Conservation (phyloP, 2,113 vertebrate species). For the Saimiri boliviensis region DNA sequence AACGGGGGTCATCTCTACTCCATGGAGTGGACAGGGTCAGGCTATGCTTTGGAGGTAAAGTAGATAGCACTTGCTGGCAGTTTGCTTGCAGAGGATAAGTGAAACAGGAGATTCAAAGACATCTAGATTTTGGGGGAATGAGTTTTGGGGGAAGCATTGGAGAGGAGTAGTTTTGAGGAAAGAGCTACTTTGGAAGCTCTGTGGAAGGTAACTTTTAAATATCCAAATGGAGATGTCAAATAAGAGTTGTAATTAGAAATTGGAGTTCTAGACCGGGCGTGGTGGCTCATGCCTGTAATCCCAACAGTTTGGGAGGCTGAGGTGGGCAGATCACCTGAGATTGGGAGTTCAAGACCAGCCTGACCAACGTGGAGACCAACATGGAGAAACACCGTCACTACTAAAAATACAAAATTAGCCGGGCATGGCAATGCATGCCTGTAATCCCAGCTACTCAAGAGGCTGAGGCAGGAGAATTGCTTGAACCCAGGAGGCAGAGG, state of each 20-base stretch:
- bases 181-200: not conserved
- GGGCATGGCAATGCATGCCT: too few relatives aligned
- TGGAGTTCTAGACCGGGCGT: not conserved
- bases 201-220: not conserved
- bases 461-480: too few relatives aligned
- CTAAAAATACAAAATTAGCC: too few relatives aligned
- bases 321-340: too few relatives aligned
- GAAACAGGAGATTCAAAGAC: not conserved
- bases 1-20: too few relatives aligned
- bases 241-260: not conserved
- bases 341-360: too few relatives aligned
- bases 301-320: too few relatives aligned
- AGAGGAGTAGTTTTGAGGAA: not conserved
- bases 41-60: not conserved
- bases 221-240: not conserved
- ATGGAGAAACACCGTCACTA: too few relatives aligned
- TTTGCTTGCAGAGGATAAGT: not conserved
- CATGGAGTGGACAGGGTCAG: not conserved
- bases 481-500: too few relatives aligned
- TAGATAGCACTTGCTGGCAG: not conserved
- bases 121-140: not conserved
- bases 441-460: too few relatives aligned
- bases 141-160: not conserved
- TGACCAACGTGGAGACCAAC: too few relatives aligned
- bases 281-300: too few relatives aligned